Evolutionary conservation across 2,888 invertebrate genomes (phyloP), one percentile per base, ranked within the genome.

Genomic region (Thelaira solivaga): DNA sequence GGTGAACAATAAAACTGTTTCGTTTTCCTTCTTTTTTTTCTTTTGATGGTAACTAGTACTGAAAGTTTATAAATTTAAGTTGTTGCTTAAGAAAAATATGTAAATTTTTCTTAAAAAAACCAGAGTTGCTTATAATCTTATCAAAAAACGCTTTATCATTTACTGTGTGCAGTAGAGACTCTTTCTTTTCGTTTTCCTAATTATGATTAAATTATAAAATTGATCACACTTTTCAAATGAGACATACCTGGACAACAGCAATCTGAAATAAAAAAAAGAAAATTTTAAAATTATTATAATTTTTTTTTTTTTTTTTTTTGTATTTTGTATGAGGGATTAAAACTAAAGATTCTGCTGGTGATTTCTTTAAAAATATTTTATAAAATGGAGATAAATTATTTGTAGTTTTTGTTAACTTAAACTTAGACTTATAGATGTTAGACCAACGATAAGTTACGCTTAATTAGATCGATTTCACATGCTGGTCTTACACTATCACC

Each of bases 391-490:
- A 10, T 13, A 13, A 36, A 36, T 13, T 5, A 5, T 39, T 16
- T 39, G 4, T 13, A 16, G 36, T 13, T 39, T 16, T 39, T 39
- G 13, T 39, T 39, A 16, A 39, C 36, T 13, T n/a, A n/a, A n/a
- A n/a, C n/a, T n/a, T n/a, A n/a, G n/a, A 71, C 68, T 62, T 73
- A 80, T 74, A 67, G 82, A 81, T 82, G 72, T 39, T 41, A 77
- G 53, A 69, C 43, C 26, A 64, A 65, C 76, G 81, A 81, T 82
- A 83, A 82, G 79, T 72, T 68, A 78, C 69, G 81, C 82, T 82
- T 82, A 83, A 83, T 83, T 83, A 82, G 81, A 82, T 81, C 80
- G 82, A 81, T 81, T 80, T 81, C 68, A 74, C 39, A 74, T 29
- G 20, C 20, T 16, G 2, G n/a, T 16, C 39, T 20, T 29, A 10